Evolutionary conservation across 2,113 vertebrate genomes (phyloP).

Genomic region (Pogona vitticeps): DNA sequence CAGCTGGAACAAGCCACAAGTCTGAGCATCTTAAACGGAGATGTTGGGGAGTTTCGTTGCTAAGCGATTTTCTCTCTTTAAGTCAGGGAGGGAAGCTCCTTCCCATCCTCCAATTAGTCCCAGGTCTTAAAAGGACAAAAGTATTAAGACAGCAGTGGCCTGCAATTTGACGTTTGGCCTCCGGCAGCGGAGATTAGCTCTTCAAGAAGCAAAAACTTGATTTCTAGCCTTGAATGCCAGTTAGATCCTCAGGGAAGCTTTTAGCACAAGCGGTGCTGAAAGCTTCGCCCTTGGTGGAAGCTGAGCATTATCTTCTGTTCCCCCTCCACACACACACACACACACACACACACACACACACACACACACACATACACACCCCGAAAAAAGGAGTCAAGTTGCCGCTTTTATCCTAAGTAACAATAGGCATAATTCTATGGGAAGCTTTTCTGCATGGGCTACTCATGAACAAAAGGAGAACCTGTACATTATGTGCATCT

Average conservation of each 20-base stretch:
- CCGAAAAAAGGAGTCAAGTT: background rate
- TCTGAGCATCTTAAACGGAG: background rate
- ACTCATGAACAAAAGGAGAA: background rate
- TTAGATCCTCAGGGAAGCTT: background rate
- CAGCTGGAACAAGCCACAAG: background rate
- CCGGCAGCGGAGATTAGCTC: conserved; percentile 2
- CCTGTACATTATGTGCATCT: background rate
- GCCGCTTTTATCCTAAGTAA: background rate
- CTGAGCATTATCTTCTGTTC: background rate
- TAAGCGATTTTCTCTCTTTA: background rate
- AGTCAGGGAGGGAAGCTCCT: background rate
- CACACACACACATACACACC: no score
- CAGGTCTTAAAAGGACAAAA: background rate
- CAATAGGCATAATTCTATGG: background rate
- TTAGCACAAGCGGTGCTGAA: background rate
- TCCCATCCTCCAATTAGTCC: background rate
- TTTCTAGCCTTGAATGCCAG: background rate
- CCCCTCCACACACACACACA: no score
- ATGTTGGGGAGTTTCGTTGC: background rate
- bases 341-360: no score
- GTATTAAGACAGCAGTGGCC: background rate
- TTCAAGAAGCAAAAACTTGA: background rate
- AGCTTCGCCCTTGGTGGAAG: background rate
- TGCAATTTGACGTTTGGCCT: background rate
- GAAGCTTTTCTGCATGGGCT: background rate